Conservation (phyloP, 2,888 invertebrate species). For the Orthosia cruda region DNA sequence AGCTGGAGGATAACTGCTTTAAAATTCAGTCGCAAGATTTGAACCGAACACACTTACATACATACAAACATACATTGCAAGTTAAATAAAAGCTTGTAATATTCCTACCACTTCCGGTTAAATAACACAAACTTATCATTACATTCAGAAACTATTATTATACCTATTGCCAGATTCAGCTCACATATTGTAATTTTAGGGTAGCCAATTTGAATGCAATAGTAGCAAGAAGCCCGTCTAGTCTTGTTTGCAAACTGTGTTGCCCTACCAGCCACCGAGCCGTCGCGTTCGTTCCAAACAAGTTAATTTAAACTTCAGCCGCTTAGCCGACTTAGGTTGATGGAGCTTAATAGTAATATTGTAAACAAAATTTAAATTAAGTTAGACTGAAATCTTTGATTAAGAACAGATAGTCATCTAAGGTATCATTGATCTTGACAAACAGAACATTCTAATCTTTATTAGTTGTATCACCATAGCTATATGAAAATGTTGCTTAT, state of each 20-base stretch:
- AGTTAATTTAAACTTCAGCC: conserved; percentile 89
- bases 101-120: background rate
- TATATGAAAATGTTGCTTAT: too few relatives aligned
- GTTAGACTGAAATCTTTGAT: conserved; percentile 27
- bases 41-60: too few relatives aligned
- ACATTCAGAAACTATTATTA: conserved; percentile 46
- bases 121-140: conserved; percentile 18
- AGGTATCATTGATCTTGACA: background rate
- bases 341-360: conserved; percentile 81
- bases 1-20: too few relatives aligned
- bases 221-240: conserved; percentile 71
- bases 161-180: conserved; percentile 70
- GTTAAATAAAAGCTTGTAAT: too few relatives aligned
- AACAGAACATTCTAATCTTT: background rate
- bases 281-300: conserved; percentile 76
- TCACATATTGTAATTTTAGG: conserved; percentile 77
- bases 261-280: conserved; percentile 71
- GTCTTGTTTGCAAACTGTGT: conserved; percentile 82
- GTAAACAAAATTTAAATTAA: conserved; percentile 80
- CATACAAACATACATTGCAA: too few relatives aligned
- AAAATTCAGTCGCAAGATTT: too few relatives aligned
- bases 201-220: conserved; percentile 85
- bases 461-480: too few relatives aligned
- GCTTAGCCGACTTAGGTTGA: conserved; percentile 83
- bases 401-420: conserved; percentile 22